Base-by-base conservation (phyloP, 2,113 vertebrate species). In the Cepphus grylle region DNA sequence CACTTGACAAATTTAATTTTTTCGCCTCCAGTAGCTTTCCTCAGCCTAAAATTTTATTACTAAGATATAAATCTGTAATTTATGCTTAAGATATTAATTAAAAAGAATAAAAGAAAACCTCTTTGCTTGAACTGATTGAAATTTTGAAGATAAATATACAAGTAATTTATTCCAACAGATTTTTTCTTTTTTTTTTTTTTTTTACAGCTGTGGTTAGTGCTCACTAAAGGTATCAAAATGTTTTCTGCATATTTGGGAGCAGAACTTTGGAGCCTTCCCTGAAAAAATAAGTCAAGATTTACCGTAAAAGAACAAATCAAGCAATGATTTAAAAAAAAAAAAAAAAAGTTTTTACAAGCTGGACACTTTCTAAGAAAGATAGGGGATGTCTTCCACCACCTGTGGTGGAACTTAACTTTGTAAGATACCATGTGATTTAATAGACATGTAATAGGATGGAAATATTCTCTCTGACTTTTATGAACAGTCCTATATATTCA, bases 1-100 rank as follows among this genome's bases (percentile, higher is more conserved):
- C 59, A 40, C 20, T 59, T 84, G 79, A 45, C 26, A 93, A 74
- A 82, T 72, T 53, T 88, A 94, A 96, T 95, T 93, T 92, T 94
- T 92, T 90, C 2, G 2, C 29, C 50, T 78, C 11, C 38, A 58
- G 91, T 86, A 88, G 4, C 40, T 81, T 81, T 79, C 53, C 73
- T 86, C 8, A 40, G 55, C 62, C 88, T 86, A 61, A 94, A 85
- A 82, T 87, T 94, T 92, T 86, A 90, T 93, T 92, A 86, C 36
- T 1, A 23, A 93, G 72, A 90, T 85, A 95, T 17, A 81, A 94
- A 94, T 88, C 88, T 55, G 61, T 56, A 43, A 94, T 88, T 94
- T 90, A 30, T 84, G 55, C 45, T 58, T 71, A 93, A 88, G 26
- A 82, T 90, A 94, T 74, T 88, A 73, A 95, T 94, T 81, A 45